Conservation (phyloP, 1,140 invertebrate genomes). For the Aporrectodea caliginosa region DNA sequence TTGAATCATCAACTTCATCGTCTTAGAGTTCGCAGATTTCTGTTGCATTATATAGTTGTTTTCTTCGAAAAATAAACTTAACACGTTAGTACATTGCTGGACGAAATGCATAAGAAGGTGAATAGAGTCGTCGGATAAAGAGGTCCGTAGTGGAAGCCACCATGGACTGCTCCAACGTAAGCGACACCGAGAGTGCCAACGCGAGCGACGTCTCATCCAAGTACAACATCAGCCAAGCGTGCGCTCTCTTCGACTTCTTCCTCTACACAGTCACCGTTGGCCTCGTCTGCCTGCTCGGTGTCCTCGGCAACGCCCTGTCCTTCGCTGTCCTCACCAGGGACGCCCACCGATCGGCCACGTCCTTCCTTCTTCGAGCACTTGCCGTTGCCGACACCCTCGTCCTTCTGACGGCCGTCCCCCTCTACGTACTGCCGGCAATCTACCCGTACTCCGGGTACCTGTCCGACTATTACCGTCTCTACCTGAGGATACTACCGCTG, state of each 20-base stretch:
- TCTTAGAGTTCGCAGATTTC: too few species aligned
- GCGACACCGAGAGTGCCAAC: neutral
- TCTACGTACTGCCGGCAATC: slow-evolving; percentile 21
- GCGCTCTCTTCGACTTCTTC: slow-evolving; percentile 28
- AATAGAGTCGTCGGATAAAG: too few species aligned
- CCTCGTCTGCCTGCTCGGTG: slow-evolving; percentile 13
- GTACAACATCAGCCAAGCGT: slow-evolving; percentile 10
- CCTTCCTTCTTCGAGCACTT: slow-evolving; percentile 27
- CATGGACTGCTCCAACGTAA: neutral
- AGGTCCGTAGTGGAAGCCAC: neutral
- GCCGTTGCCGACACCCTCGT: slow-evolving; percentile 31
- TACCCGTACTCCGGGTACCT: neutral
- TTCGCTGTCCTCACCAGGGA: slow-evolving; percentile 24
- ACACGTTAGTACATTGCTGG: too few species aligned
- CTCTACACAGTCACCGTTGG: slow-evolving; percentile 24
- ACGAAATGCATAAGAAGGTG: too few species aligned
- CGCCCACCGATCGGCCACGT: slow-evolving; percentile 3
- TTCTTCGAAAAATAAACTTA: too few species aligned
- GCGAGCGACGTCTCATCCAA: neutral
- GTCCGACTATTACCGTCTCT: slow-evolving; percentile 8
- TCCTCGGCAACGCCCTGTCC: slow-evolving; percentile 23
- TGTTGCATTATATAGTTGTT: too few species aligned
- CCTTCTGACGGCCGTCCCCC: slow-evolving; percentile 23
- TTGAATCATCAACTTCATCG: too few species aligned
- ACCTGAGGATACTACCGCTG: slow-evolving; percentile 16